These are phyloP conservation scores for Melanchra persicariae DNA, from an alignment of 2,888 invertebrate genomes.

Conservation along the genomic window DNA sequence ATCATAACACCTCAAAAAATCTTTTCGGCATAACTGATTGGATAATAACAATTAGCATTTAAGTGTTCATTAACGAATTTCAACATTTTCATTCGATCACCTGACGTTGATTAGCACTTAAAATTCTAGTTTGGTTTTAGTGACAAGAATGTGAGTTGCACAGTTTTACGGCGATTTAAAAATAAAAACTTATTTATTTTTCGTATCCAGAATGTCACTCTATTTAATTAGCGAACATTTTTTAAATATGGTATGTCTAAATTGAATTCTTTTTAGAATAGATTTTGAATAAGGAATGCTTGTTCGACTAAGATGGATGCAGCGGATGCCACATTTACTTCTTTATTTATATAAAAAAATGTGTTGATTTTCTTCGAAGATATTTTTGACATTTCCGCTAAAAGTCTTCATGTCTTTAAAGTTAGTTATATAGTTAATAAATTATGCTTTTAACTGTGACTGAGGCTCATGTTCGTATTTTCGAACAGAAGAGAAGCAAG, in stretches of 20 bases:
- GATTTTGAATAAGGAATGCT: constrained; percentile 48
- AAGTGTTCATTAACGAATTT: constrained; percentile 49
- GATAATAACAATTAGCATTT: constrained; percentile 49
- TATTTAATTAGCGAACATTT: constrained; percentile 54
- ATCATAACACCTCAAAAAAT: constrained; percentile 47
- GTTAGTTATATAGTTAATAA: neutral
- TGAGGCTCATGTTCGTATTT: too few relatives aligned
- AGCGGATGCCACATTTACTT: constrained; percentile 46
- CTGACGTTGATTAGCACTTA: constrained; percentile 44
- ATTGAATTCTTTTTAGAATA: constrained; percentile 44
- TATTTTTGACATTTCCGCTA: constrained; percentile 30
- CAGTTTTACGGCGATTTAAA: constrained; percentile 34
- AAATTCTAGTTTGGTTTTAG: constrained; percentile 43
- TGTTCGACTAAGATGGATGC: constrained; percentile 43
- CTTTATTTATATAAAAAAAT: constrained; percentile 27
- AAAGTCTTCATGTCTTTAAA: neutral
- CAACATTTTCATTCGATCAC: constrained; percentile 42
- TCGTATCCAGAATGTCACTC: constrained; percentile 46
- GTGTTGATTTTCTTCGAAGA: constrained; percentile 25
- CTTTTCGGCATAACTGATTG: constrained; percentile 17
- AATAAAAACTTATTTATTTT: constrained; percentile 42
- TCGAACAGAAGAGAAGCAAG: neutral
- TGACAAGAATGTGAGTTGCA: constrained; percentile 24
- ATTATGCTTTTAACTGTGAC: neutral
- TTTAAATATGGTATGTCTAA: constrained; percentile 51